A percentile compares a stretch with the other conserved stretches of the same genome.
phyloP scores from a whole-genome alignment of 2,797 vertebrate genomes.

The Phalloptychus januarius region DNA sequence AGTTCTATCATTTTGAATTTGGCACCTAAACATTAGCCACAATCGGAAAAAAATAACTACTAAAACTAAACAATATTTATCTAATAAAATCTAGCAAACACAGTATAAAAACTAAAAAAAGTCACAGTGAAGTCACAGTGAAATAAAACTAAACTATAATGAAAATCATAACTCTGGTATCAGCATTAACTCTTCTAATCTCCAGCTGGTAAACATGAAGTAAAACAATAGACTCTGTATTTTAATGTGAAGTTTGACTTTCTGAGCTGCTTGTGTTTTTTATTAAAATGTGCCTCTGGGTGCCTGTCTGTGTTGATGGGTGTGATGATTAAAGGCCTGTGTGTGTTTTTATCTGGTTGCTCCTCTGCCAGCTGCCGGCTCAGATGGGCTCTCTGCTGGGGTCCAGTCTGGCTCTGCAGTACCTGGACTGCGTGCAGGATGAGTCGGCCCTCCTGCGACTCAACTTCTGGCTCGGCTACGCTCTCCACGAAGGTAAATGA shows the following conservation, averaged over 20 bases:
- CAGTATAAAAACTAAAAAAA: too few relatives aligned
- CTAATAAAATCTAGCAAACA: too few relatives aligned
- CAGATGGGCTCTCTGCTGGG: conserved; percentile 93
- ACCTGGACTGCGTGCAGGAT: conserved; percentile 90
- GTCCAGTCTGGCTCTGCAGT: conserved; percentile 88
- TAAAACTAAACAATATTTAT: too few relatives aligned
- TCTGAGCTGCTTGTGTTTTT: not conserved
- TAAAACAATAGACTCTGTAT: conserved; percentile 1
- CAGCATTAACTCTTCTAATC: conserved; percentile 6
- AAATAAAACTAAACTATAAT: too few relatives aligned
- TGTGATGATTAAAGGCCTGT: conserved; percentile 16
- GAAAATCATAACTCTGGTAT: too few relatives aligned
- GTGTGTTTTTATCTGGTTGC: conserved; percentile 30
- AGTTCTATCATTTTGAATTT: too few relatives aligned
- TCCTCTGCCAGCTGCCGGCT: conserved; percentile 87
- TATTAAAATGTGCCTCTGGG: not conserved
- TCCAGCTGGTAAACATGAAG: conserved; percentile 22
- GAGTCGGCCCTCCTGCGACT: conserved; percentile 88
- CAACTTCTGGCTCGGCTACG: conserved; percentile 91
- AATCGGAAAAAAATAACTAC: too few relatives aligned
- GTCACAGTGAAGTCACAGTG: too few relatives aligned
- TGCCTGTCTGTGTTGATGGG: conserved; percentile 12
- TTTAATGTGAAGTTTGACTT: conserved; percentile 20
- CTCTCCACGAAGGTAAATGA: conserved; percentile 91
- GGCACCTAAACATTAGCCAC: too few relatives aligned